A percentile compares a stretch with the other conserved stretches of the same genome.
Evolutionary conservation across 2,888 invertebrate species (phyloP).

Genomic region (Phyto melanocephala): DNA sequence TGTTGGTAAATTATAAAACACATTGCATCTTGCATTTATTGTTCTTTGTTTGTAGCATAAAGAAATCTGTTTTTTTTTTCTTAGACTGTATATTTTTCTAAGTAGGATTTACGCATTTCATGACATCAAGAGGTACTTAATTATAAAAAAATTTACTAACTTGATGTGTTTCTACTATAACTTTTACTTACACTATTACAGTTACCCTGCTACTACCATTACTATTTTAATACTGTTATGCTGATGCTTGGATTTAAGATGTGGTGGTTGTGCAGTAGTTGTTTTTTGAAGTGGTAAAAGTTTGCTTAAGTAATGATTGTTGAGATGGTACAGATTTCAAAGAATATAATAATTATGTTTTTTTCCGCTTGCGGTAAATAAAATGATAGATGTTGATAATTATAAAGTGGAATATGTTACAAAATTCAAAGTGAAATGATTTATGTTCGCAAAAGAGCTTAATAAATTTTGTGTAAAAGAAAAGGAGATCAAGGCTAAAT

Average conservation of each 20-base stretch:
- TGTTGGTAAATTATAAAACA: no score
- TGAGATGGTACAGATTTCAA: slow-evolving; percentile 12
- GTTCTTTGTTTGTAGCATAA: neutral
- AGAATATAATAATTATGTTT: neutral
- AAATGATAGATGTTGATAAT: slow-evolving; percentile 12
- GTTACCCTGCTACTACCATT: neutral
- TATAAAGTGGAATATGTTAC: neutral
- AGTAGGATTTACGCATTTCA: slow-evolving; percentile 60
- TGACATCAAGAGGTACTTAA: slow-evolving; percentile 62
- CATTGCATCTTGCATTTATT: neutral
- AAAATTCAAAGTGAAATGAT: slow-evolving; percentile 5
- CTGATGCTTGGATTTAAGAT: slow-evolving; percentile 6
- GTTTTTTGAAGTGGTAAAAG: slow-evolving; percentile 27
- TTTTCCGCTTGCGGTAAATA: neutral
- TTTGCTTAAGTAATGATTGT: slow-evolving; percentile 19
- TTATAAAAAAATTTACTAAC: slow-evolving; percentile 48
- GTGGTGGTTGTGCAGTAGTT: neutral
- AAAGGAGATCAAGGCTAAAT: slow-evolving; percentile 20
- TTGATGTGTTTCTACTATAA: slow-evolving; percentile 36
- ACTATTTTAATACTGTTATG: slow-evolving; percentile 25
- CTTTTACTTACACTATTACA: neutral
- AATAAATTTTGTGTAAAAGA: neutral
- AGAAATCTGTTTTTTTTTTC: slow-evolving; percentile 10
- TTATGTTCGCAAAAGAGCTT: neutral
- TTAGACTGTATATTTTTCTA: neutral